Base-by-base conservation (phyloP, 1,140 invertebrate species). In the Acromyrmex heyeri region DNA sequence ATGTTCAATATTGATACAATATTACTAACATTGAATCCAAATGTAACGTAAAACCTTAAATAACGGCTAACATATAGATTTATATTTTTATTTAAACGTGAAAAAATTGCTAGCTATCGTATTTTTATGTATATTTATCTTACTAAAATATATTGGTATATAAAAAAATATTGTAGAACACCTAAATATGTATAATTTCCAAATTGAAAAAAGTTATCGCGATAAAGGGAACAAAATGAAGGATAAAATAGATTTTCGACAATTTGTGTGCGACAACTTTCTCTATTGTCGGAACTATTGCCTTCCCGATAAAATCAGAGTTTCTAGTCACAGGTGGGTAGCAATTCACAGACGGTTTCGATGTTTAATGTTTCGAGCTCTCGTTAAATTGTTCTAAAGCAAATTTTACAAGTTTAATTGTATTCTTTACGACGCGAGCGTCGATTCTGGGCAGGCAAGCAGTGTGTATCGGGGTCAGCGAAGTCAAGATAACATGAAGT, bases 401-500 rank as follows among this genome's bases (percentile, higher is more conserved):
- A 83, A 83, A 83, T 83, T 83, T 83, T 83, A 83, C 79, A 83
- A 83, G 69, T 83, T 73, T 83, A 83, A 83, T 83, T 73, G 69
- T 83, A 83, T 83, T 83, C 55, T 83, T 83, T 83, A 83, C 79
- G 82, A 77, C 44, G 72, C 16, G 59, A 6, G 44, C 61, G 50
- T 55, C 59, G 73, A 85, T 85, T 65, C 73, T 24, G n/a, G 24
- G 24, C 38, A 21, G 30, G 69, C 44, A 38, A 57, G 24, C 30
- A 67, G n/a, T 38, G 82, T 78, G 73, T 85, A 85, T 85, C 73
- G 82, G 48, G 82, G 82, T 85, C 82, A 85, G 62, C 73, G 44
- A 78, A 85, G 82, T 85, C 82, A 85, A 85, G 73, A 85, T 85
- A 85, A 85, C 82, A 81, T 69, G 85, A 79, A 79, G 85, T 86